Percentiles rank a stretch among this genome's conserved stretches.
phyloP scores from a whole-genome alignment of 2,797 vertebrate genomes.

The Kryptopterus vitreolus region DNA sequence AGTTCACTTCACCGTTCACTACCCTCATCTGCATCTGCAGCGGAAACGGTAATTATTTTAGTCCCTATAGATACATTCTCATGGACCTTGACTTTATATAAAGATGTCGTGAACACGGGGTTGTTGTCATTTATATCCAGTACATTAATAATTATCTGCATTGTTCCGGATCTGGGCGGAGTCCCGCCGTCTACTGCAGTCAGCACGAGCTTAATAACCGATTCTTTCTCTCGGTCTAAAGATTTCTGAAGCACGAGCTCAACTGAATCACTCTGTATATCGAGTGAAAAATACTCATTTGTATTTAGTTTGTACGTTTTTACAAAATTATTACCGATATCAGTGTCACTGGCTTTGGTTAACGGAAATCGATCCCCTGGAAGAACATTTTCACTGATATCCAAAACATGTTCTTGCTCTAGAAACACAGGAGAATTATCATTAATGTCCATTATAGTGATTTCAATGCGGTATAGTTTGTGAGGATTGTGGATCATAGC shows the following conservation, averaged over 20 bases:
- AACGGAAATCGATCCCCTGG: no score
- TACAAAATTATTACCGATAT: no score
- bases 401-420: no score
- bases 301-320: no score
- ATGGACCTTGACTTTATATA: constrained; percentile 39
- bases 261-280: no score
- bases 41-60: not conserved
- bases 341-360: no score
- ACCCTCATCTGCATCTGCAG: constrained; percentile 47
- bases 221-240: constrained; percentile 51
- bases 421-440: no score
- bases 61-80: constrained; percentile 34
- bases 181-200: constrained; percentile 39
- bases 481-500: no score
- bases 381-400: no score
- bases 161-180: constrained; percentile 57
- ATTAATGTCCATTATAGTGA: no score
- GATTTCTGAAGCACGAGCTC: not conserved
- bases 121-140: constrained; percentile 52
- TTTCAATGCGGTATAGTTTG: no score
- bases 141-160: constrained; percentile 35
- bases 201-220: constrained; percentile 27
- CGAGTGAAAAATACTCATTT: no score
- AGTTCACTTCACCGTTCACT: constrained; percentile 39
- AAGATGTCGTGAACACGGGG: constrained; percentile 35